Evolutionary conservation across 2,888 invertebrate species (phyloP).

Genomic region (Oligia strigilis): DNA sequence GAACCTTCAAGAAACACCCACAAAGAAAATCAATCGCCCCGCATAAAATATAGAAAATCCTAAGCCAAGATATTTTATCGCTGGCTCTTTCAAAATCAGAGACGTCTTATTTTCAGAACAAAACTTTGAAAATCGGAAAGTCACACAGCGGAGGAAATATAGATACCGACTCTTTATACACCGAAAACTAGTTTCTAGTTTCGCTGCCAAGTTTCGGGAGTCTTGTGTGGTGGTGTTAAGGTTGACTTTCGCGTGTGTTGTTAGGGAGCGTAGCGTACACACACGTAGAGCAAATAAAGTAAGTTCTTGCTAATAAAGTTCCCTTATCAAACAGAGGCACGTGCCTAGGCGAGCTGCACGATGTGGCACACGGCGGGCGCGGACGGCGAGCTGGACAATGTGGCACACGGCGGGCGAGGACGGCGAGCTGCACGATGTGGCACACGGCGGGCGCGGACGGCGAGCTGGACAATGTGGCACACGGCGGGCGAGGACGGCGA

Average conservation of each 20-base stretch:
- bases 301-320: slow-evolving; percentile 80
- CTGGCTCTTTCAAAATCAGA: slow-evolving; percentile 61
- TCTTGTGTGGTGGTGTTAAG: slow-evolving; percentile 30
- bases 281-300: slow-evolving; percentile 73
- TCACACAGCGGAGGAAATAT: slow-evolving; percentile 59
- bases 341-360: slow-evolving; percentile 67
- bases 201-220: slow-evolving; percentile 10
- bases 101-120: slow-evolving; percentile 60
- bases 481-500: too few species aligned
- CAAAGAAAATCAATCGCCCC: slow-evolving; percentile 63
- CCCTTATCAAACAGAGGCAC: slow-evolving; percentile 79
- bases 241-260: slow-evolving; percentile 24
- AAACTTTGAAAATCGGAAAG: slow-evolving; percentile 62
- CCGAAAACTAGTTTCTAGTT: slow-evolving; percentile 42
- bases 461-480: too few species aligned
- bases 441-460: too few species aligned
- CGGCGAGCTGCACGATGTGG: too few species aligned
- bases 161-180: slow-evolving; percentile 54
- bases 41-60: slow-evolving; percentile 60
- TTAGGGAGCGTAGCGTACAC: slow-evolving; percentile 45
- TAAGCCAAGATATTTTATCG: slow-evolving; percentile 61
- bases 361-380: slow-evolving; percentile 51
- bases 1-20: slow-evolving; percentile 59
- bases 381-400: not conserved
- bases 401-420: too few species aligned